Conservation (phyloP, 2,113 vertebrate species). For the Daboia siamensis region DNA sequence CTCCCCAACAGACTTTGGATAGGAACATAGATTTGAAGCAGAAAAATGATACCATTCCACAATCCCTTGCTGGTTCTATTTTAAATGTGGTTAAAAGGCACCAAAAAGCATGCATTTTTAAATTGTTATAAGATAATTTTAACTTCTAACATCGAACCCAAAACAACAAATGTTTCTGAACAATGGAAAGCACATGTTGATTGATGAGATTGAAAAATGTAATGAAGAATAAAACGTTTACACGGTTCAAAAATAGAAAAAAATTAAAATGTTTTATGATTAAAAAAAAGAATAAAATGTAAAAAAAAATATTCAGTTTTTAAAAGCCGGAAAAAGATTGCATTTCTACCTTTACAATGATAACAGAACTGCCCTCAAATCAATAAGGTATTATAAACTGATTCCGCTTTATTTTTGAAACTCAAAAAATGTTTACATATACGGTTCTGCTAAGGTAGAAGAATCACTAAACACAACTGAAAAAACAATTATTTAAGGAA, state of each 20-base stretch:
- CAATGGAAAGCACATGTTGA: neutral
- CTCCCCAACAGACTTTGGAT: neutral
- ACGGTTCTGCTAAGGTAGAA: constrained; percentile 56
- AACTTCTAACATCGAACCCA: neutral
- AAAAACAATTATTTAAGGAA: constrained; percentile 47
- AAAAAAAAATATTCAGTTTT: neutral
- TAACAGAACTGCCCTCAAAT: constrained; percentile 58
- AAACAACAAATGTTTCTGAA: neutral
- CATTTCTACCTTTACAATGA: constrained; percentile 46
- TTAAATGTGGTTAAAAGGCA: neutral
- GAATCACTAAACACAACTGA: constrained; percentile 37
- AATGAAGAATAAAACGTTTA: neutral
- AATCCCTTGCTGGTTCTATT: neutral
- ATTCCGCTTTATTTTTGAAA: constrained; percentile 64
- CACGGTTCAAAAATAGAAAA: too few relatives aligned
- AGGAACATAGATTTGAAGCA: neutral
- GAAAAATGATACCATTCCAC: neutral
- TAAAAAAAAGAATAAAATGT: neutral
- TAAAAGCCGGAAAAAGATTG: neutral
- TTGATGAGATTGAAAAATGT: neutral
- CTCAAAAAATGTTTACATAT: constrained; percentile 58
- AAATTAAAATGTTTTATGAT: too few relatives aligned
- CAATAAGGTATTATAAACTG: constrained; percentile 59
- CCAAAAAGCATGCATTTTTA: neutral
- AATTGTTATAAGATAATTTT: neutral